phyloP scores from a whole-genome alignment of 1,140 invertebrate species.

The Meloidogyne exigua region DNA sequence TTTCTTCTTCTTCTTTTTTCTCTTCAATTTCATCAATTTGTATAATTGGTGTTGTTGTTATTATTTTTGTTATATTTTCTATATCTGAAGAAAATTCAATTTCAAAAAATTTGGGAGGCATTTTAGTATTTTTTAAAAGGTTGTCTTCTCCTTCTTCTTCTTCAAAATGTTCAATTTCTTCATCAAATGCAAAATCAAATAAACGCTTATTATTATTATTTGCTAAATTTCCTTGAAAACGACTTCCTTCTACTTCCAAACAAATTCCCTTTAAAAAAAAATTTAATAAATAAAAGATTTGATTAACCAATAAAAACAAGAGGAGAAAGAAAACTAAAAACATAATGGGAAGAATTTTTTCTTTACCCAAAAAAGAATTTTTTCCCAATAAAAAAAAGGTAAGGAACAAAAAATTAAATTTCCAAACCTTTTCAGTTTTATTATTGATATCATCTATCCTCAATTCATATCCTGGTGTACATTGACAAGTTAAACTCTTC shows the following conservation, averaged over 20 bases:
- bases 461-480: slow-evolving; percentile 57
- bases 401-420: neutral
- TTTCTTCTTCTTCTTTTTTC: neutral
- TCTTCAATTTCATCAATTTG: neutral
- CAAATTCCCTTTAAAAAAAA: slow-evolving; percentile 19
- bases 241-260: slow-evolving; percentile 26
- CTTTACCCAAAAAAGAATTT: too few species aligned
- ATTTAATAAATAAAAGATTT: neutral
- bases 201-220: neutral
- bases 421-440: slow-evolving; percentile 17
- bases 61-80: neutral
- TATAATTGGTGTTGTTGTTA: neutral
- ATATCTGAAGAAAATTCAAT: neutral
- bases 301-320: too few species aligned
- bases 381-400: neutral
- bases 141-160: neutral
- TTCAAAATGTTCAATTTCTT: slow-evolving; percentile 9
- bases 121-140: slow-evolving; percentile 10
- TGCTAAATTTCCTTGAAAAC: slow-evolving; percentile 10
- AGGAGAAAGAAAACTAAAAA: too few species aligned
- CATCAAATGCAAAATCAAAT: slow-evolving; percentile 16
- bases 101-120: slow-evolving; percentile 14
- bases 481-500: slow-evolving; percentile 57
- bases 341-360: too few species aligned
- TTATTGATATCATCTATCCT: slow-evolving; percentile 44